These are phyloP conservation scores for Oncorhynchus clarkii DNA, from an alignment of 2,113 vertebrate genomes.

Conservation along the genomic window DNA sequence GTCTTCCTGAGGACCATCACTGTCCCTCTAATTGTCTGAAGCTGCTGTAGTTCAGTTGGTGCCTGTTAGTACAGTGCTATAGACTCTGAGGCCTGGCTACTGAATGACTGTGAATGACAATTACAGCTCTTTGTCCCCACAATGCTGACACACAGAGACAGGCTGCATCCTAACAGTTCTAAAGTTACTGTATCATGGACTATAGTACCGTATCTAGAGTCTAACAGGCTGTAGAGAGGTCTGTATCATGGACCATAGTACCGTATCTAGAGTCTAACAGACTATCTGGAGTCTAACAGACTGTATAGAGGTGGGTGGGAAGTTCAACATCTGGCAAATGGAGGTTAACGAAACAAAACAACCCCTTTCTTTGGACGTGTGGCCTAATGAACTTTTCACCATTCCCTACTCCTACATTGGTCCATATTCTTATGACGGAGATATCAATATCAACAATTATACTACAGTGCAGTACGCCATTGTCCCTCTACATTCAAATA, in stretches of 20 bases:
- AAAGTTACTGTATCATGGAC: too few relatives aligned
- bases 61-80: too few relatives aligned
- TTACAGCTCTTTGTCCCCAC: background rate
- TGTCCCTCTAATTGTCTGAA: too few relatives aligned
- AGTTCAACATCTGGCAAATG: background rate
- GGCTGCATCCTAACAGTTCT: background rate
- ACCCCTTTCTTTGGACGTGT: background rate
- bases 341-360: background rate
- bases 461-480: background rate
- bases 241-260: too few relatives aligned
- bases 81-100: background rate
- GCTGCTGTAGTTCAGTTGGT: too few relatives aligned
- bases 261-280: too few relatives aligned
- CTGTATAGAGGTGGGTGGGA: background rate
- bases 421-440: background rate
- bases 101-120: background rate
- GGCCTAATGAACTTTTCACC: background rate
- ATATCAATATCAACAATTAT: background rate
- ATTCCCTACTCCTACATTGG: background rate
- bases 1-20: too few relatives aligned
- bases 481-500: background rate
- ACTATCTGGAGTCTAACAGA: background rate
- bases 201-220: too few relatives aligned
- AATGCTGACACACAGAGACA: background rate
- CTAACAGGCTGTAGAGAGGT: too few relatives aligned